A percentile compares a stretch with the other conserved stretches of the same genome.
phyloP scores from a whole-genome alignment of 2,113 vertebrate genomes.

The Brachirus orientalis region DNA sequence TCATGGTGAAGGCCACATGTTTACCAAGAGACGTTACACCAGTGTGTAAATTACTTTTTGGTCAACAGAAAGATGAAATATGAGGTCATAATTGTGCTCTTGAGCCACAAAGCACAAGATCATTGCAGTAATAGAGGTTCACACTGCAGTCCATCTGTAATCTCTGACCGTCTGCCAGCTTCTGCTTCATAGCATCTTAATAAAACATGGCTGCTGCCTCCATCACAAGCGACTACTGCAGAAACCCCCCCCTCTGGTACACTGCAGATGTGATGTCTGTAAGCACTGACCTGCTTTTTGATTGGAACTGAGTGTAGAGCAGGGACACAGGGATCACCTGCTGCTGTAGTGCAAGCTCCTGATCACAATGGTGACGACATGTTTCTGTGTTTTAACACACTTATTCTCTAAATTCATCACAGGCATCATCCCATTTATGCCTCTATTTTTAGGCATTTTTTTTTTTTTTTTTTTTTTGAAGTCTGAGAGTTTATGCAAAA shows the following conservation, averaged over 20 bases:
- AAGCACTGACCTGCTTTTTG: constrained; percentile 70
- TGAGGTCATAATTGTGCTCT: constrained; percentile 33
- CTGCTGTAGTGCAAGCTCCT: constrained; percentile 2
- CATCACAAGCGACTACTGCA: constrained; percentile 55
- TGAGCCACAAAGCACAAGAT: constrained; percentile 8
- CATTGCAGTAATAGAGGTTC: not conserved
- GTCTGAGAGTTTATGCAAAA: constrained; percentile 34
- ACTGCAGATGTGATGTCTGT: constrained; percentile 39
- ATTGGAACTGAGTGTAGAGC: constrained; percentile 23
- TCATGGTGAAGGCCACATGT: constrained; percentile 13
- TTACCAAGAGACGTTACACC: constrained; percentile 3
- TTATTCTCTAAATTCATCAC: constrained; percentile 2
- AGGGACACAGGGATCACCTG: constrained; percentile 13
- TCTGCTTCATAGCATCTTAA: constrained; percentile 74
- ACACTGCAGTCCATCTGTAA: constrained; percentile 59
- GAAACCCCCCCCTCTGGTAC: constrained; percentile 68
- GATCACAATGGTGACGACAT: constrained; percentile 18
- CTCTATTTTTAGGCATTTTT: constrained; percentile 24
- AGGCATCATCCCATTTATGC: constrained; percentile 21
- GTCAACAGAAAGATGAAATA: not conserved
- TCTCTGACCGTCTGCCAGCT: constrained; percentile 64
- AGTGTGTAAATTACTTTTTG: constrained; percentile 1
- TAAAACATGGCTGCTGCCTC: constrained; percentile 55
- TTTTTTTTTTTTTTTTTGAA: constrained; percentile 10
- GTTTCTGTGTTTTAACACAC: constrained; percentile 7